Evolutionary conservation across 2,888 invertebrate species (phyloP), one percentile per base, ranked within the genome.

Genomic region (Adelphocoris suturalis): DNA sequence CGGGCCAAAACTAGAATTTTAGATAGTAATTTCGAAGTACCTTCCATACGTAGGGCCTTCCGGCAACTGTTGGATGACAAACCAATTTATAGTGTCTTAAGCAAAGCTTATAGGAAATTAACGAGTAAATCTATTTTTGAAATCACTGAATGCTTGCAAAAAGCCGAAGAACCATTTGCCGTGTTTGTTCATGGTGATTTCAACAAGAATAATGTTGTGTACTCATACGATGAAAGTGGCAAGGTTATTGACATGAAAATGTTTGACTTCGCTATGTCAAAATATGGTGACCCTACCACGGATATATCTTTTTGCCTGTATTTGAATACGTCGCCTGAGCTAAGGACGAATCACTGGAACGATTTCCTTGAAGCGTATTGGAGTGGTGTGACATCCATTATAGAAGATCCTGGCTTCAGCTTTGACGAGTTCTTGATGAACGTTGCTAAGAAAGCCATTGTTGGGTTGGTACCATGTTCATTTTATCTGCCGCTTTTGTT

Each of bases 101-200:
- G 37, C 9, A 85, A 28, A 47, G 86, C 86, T 5, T 47, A 19
- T 19, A 46, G 68, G 37, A 86, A 86, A 47, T 14, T 80, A 1
- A 16, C 80, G 12, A 80, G 80, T 37, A 11, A 37, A 46, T 5
- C n/a, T 5, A 28, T 4, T 3, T 2, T 37, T 5, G 80, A 80
- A 28, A 13, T 80, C 19, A 4, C 9, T n/a, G 28, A 14, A n/a
- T 12, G n/a, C n/a, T n/a, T 86, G 2, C 47, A 52, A 5, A 27
- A 27, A 0, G 57, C 91, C 12, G 90, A 90, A 47, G 91, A 91
- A 85, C 92, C 92, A 0, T 48, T 85, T 0, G 89, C 88, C 37
- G 93, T 93, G 0, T 89, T 93, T 0, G 93, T 93, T 81, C 93
- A 93, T 82, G 93, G 93, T 0, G 94, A 94, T 91, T 91, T 93